Evolutionary conservation across 2,797 vertebrate species (phyloP).

Genomic region (Chaetodon trifasciatus): DNA sequence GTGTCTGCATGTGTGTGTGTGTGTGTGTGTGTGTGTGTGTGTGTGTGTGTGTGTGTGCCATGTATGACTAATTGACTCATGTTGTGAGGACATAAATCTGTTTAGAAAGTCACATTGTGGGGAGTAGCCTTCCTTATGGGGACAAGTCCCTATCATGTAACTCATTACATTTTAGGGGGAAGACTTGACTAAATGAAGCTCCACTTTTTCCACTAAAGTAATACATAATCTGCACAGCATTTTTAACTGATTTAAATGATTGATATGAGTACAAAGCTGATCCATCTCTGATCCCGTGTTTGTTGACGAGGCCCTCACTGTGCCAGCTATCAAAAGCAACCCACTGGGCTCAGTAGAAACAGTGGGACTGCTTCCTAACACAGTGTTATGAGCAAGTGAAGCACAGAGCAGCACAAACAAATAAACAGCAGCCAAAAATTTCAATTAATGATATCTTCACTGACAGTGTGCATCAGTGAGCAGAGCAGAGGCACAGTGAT

Average conservation of each 20-base stretch:
- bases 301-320: slow-evolving; percentile 12
- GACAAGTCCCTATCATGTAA: too few relatives aligned
- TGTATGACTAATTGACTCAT: too few relatives aligned
- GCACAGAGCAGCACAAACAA: slow-evolving; percentile 19
- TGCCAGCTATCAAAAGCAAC: slow-evolving; percentile 14
- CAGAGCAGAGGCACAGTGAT: background rate
- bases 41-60: too few relatives aligned
- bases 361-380: slow-evolving; percentile 3
- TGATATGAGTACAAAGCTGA: slow-evolving; percentile 10
- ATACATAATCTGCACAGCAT: background rate
- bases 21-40: too few relatives aligned
- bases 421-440: slow-evolving; percentile 27
- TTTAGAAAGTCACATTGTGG: too few relatives aligned
- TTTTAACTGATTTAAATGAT: background rate
- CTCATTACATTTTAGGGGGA: too few relatives aligned
- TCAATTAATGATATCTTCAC: slow-evolving; percentile 20
- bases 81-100: too few relatives aligned
- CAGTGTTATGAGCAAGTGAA: background rate
- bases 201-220: background rate
- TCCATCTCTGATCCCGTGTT: background rate
- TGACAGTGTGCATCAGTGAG: background rate
- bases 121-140: too few relatives aligned
- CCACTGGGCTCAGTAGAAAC: slow-evolving; percentile 13
- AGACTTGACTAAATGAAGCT: background rate
- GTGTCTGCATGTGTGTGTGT: too few relatives aligned